Percentiles rank a stretch among this genome's conserved stretches.
phyloP scores from a whole-genome alignment of 2,888 invertebrate genomes.

The Atethmia centrago region DNA sequence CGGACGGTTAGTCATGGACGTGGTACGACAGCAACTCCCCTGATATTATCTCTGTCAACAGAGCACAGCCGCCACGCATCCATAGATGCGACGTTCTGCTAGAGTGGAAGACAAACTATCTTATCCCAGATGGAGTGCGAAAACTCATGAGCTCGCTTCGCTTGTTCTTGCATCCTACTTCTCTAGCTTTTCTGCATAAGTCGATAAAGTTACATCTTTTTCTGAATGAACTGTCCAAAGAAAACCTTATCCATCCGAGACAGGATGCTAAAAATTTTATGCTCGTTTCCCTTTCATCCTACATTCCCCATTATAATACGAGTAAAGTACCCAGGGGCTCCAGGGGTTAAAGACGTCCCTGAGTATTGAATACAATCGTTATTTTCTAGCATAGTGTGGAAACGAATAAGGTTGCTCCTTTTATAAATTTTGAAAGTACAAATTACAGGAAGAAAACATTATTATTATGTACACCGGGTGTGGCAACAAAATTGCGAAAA shows the following conservation, averaged over 20 bases:
- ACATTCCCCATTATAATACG: background rate
- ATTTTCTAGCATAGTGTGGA: background rate
- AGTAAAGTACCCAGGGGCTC: background rate
- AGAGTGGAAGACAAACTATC: background rate
- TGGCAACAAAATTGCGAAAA: constrained; percentile 49
- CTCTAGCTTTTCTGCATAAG: background rate
- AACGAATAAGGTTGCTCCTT: constrained; percentile 14
- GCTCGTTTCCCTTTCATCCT: background rate
- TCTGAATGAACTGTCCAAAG: background rate
- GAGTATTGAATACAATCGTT: background rate
- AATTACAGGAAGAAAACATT: constrained; percentile 41
- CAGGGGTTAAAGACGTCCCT: too few species aligned
- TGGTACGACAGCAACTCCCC: too few species aligned
- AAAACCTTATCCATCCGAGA: background rate
- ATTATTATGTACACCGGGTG: constrained; percentile 50
- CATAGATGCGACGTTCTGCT: too few species aligned
- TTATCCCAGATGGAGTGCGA: background rate
- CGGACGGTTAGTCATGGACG: too few species aligned
- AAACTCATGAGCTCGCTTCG: background rate
- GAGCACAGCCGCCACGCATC: too few species aligned
- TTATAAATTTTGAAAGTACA: constrained; percentile 23
- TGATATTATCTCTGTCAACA: too few species aligned
- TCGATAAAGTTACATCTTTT: background rate
- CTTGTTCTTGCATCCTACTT: background rate
- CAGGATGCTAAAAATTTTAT: background rate